Evolutionary conservation across 2,797 vertebrate genomes (phyloP), one percentile per base, ranked within the genome.

Genomic region (Helicolenus hilgendorfi): DNA sequence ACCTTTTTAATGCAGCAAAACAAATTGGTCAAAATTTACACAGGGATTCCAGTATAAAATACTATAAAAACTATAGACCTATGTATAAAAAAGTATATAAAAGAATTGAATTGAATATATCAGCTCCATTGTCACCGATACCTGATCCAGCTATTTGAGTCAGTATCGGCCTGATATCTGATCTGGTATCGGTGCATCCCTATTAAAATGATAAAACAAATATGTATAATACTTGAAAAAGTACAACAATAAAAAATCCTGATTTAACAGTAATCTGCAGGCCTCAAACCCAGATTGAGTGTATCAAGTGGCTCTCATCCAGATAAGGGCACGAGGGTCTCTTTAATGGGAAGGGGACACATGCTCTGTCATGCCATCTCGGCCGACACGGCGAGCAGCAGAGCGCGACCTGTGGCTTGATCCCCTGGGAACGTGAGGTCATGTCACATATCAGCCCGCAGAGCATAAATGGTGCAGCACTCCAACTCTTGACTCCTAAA

Each of bases 321-420:
- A 29, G 69, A 84, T 73, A 71, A 83, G 77, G 60, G 4, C 31
- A 56, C n/a, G 45, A 45, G 20, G 27, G 20, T 71, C 31, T 81
- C 65, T 72, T 53, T 55, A 59, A 55, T 85, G 36, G 68, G 80
- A 85, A 84, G 27, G n/a, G 35, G 69, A 58, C 88, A 86, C 81
- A 91, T 87, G 90, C 80, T 90, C 77, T 74, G 83, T 71, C 53
- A 86, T 78, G 82, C 75, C 82, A 78, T 86, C 77, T 83, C 81
- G 84, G 79, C 81, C 35, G 24, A 90, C 56, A 63, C 4, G 24
- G 64, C 63, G 78, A 70, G 41, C 84, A 85, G 73, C 70, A 79
- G 71, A 84, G 79, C 27, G 11, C 72, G 80, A 96, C 93, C 91
- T 94, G 93, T 93, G 53, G 89, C 84, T 84, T 24, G 1, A 5